These are phyloP conservation scores for Palythoa caribaeorum DNA, from an alignment of 92 coral and sea anemone genomes.

Conservation along the genomic window DNA sequence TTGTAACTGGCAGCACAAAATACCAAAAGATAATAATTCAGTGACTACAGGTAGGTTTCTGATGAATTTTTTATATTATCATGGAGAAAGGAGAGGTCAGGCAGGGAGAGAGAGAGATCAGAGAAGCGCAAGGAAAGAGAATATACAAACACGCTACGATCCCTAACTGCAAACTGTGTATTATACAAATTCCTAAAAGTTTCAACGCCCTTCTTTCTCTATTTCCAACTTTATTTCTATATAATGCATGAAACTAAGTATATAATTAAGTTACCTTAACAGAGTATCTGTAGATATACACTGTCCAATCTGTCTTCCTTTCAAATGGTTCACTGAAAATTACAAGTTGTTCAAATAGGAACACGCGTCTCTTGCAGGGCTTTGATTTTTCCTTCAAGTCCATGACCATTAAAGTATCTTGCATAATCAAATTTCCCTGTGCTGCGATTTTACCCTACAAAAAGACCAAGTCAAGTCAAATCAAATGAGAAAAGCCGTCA, in stretches of 20 bases:
- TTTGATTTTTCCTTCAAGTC: conserved; percentile 86
- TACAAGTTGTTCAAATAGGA: conserved; percentile 95
- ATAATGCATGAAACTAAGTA: background rate
- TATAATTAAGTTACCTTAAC: conserved; percentile 71
- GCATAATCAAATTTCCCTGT: conserved; percentile 88
- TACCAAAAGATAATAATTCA: background rate
- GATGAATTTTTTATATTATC: background rate
- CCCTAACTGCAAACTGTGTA: too few species aligned
- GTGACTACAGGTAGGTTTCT: background rate
- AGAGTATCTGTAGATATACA: conserved; percentile 95
- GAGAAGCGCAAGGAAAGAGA: too few species aligned
- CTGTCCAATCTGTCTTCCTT: conserved; percentile 96
- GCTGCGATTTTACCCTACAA: conserved; percentile 94
- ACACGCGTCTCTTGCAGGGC: conserved; percentile 94
- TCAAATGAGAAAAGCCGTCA: background rate
- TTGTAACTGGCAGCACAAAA: background rate
- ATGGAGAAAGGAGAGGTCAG: background rate
- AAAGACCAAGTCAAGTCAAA: background rate
- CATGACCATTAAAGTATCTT: conserved; percentile 88
- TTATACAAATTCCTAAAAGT: too few species aligned
- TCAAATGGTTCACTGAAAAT: conserved; percentile 99
- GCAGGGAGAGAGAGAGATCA: background rate
- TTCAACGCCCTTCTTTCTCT: too few species aligned
- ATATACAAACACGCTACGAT: too few species aligned
- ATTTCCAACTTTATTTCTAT: too few species aligned